These are phyloP conservation scores for Amphimallon solstitiale DNA, from an alignment of 2,888 invertebrate species.

Conservation along the genomic window DNA sequence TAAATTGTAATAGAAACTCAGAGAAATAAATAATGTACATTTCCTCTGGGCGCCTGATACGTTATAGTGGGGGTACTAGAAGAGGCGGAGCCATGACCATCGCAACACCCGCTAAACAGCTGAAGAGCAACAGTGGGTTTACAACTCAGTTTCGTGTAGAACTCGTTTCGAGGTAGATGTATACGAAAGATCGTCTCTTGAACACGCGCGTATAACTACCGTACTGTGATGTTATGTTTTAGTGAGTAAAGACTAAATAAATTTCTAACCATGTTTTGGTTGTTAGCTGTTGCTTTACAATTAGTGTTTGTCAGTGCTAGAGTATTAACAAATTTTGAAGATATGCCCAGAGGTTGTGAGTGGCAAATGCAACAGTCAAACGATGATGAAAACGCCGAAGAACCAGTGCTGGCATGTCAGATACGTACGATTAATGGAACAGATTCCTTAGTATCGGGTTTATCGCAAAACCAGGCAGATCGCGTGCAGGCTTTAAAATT, in stretches of 20 bases:
- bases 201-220: conserved; percentile 14
- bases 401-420: conserved; percentile 73
- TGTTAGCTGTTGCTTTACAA: conserved; percentile 23
- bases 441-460: conserved; percentile 74
- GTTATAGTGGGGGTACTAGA: conserved; percentile 50
- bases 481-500: conserved; percentile 74
- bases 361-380: conserved; percentile 72
- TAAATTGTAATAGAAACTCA: too few relatives aligned
- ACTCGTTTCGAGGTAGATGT: conserved; percentile 35
- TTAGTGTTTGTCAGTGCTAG: conserved; percentile 50
- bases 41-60: conserved; percentile 54
- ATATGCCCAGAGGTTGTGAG: conserved; percentile 77
- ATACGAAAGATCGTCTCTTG: conserved; percentile 10
- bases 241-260: conserved; percentile 22
- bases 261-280: conserved; percentile 43
- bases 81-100: conserved; percentile 58
- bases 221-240: conserved; percentile 14
- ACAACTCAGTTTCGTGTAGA: conserved; percentile 32
- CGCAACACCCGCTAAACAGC: conserved; percentile 55
- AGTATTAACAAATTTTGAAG: conserved; percentile 65
- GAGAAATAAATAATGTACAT: background rate
- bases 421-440: conserved; percentile 78
- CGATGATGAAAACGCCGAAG: conserved; percentile 67
- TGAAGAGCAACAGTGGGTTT: conserved; percentile 48
- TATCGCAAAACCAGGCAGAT: conserved; percentile 75